A percentile compares a stretch with the other conserved stretches of the same genome.
Conservation (phyloP, 2,888 invertebrate species). For the Invenusta paracnida region DNA sequence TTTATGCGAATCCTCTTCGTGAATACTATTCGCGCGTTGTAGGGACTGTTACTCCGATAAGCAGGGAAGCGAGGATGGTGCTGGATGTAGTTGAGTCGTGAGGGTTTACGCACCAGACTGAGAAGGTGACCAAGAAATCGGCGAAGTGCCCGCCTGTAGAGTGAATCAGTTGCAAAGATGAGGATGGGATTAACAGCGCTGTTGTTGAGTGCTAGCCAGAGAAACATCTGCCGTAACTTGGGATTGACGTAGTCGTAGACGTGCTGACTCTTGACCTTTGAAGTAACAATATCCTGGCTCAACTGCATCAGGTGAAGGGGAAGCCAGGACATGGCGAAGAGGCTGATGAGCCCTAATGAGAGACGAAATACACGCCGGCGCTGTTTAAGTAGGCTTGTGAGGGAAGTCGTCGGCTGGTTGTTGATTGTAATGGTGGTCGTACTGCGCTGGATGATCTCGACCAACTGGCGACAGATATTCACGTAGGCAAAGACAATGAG, state of each 20-base stretch:
- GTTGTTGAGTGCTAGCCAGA: not conserved
- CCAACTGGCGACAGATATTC: not conserved
- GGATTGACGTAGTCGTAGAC: not conserved
- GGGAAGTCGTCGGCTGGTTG: not conserved
- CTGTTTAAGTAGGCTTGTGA: not conserved
- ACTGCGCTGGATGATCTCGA: not conserved
- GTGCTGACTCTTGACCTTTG: not conserved
- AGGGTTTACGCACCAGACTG: not conserved
- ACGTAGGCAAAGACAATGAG: not conserved
- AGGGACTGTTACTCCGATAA: not conserved
- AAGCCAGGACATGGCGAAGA: not conserved
- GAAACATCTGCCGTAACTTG: not conserved
- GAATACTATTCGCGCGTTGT: not conserved
- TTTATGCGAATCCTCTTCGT: not conserved
- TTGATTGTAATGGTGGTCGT: not conserved
- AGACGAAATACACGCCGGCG: not conserved
- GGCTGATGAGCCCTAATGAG: not conserved
- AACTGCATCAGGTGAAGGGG: not conserved
- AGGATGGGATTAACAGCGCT: not conserved
- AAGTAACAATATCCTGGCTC: not conserved
- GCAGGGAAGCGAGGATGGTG: not conserved
- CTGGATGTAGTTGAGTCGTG: not conserved
- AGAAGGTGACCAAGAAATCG: not conserved
- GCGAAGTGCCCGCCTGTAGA: not conserved
- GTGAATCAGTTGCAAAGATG: not conserved